Percentiles rank a stretch among this genome's conserved stretches.
Conservation (phyloP, 2,888 invertebrate species). For the Limnephilus lunatus region DNA sequence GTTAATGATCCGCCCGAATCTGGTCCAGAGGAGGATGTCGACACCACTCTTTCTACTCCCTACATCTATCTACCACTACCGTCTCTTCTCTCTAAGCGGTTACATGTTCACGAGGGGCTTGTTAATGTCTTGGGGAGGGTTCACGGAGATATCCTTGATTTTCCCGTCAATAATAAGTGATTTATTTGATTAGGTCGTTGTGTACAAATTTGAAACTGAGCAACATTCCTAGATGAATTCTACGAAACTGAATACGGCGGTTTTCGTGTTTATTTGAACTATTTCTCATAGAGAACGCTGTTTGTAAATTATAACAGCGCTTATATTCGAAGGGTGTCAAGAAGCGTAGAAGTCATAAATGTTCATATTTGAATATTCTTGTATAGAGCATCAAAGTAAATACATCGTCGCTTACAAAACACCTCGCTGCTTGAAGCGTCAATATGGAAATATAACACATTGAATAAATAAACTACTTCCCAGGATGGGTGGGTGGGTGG, state of each 20-base stretch:
- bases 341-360: slow-evolving; percentile 7
- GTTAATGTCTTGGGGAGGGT: neutral
- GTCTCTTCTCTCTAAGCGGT: neutral
- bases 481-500: neutral
- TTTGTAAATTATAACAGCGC: neutral
- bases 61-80: neutral
- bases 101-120: neutral
- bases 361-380: slow-evolving; percentile 30
- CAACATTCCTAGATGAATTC: neutral
- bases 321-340: neutral
- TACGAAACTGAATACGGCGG: neutral
- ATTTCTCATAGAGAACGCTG: neutral
- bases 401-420: slow-evolving; percentile 37
- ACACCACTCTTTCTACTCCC: neutral
- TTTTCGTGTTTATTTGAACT: neutral
- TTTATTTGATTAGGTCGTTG: neutral
- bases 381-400: slow-evolving; percentile 21
- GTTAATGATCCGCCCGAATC: slow-evolving; percentile 39
- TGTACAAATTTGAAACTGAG: neutral
- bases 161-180: neutral
- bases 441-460: slow-evolving; percentile 52
- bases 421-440: slow-evolving; percentile 37
- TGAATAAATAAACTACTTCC: slow-evolving; percentile 51
- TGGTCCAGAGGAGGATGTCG: slow-evolving; percentile 14
- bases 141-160: neutral